phyloP scores from a whole-genome alignment of 2,888 invertebrate genomes.

The Dolichomitus sp. region DNA sequence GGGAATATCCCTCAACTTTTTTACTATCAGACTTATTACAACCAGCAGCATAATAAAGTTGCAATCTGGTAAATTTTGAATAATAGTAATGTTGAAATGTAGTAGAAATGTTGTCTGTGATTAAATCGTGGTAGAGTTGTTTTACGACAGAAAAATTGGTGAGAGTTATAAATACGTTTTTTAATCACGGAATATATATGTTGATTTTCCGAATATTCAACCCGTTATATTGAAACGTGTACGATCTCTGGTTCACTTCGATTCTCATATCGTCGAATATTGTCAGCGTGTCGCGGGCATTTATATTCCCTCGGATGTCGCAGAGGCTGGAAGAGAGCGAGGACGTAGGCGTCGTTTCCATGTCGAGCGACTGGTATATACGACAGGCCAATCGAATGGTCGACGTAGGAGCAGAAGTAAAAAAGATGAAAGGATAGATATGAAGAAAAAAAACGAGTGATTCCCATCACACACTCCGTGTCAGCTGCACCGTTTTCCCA shows the following conservation, averaged over 20 bases:
- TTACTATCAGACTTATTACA: too few relatives aligned
- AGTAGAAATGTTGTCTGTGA: too few relatives aligned
- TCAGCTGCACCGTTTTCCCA: background rate
- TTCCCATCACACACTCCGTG: background rate
- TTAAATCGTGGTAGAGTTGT: too few relatives aligned
- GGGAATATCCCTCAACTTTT: too few relatives aligned
- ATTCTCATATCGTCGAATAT: conserved; percentile 22
- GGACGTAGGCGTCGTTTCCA: conserved; percentile 8
- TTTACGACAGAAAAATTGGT: too few relatives aligned
- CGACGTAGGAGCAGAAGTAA: background rate
- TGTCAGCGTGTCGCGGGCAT: conserved; percentile 38
- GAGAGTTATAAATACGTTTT: background rate
- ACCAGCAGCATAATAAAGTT: too few relatives aligned
- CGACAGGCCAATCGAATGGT: conserved; percentile 8
- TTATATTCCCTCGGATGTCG: conserved; percentile 46
- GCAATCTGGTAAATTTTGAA: too few relatives aligned
- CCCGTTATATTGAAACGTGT: background rate
- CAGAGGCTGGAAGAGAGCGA: conserved; percentile 16
- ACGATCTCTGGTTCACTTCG: conserved; percentile 1
- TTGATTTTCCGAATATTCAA: background rate
- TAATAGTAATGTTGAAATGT: too few relatives aligned
- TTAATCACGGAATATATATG: background rate
- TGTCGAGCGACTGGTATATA: conserved; percentile 14
- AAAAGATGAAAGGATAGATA: background rate
- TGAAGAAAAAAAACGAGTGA: background rate